Base-by-base conservation (phyloP, 2,113 vertebrate species). In the Istiophorus platypterus region DNA sequence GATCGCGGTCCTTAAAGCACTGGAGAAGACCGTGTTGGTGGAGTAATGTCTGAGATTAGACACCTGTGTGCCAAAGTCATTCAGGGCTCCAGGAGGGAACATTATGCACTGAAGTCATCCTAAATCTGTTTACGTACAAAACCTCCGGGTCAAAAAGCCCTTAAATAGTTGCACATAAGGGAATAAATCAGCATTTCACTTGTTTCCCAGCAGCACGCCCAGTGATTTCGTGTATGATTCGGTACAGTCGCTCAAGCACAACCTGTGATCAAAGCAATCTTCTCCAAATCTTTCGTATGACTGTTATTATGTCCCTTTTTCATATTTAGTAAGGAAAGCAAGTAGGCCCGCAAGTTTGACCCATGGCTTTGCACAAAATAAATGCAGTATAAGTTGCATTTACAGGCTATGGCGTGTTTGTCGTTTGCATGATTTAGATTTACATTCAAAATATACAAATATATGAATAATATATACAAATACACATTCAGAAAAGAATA, bases 1-100 rank as follows among this genome's bases (percentile, higher is more conserved):
- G 22, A 42, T 14, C 29, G 27, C 51, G 61, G 67, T 72, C 7
- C 11, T 17, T 34, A 26, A 61, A 63, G 49, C 22, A 8, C 57
- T 58, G 51, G 58, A 70, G 56, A 54, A 31, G 27, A 37, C 56
- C 47, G 58, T 54, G 74, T 20, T 63, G 47, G 58, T 8, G 58
- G n/a, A 66, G 24, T 82, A 6, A 82, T 34, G 74, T 42, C 58
- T 41, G 65, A 73, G 26, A 76, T 82, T 72, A 59, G 56, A 76
- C 65, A 63, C 15, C 54, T 70, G 49, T 34, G 63, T 39, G 51
- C 47, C 17, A 37, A 12, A 47, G 27, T 24, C 22, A 5, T 24
- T 31, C 20, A 34, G 22, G 14, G 24, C 51, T 37, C 26, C 0
- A 7, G 3, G 7, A 8, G 5, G 34, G 42, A 42, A 52, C 41